Evolutionary conservation across 2,888 invertebrate species (phyloP), one percentile per base, ranked within the genome.

Genomic region (Eupithecia tripunctaria): DNA sequence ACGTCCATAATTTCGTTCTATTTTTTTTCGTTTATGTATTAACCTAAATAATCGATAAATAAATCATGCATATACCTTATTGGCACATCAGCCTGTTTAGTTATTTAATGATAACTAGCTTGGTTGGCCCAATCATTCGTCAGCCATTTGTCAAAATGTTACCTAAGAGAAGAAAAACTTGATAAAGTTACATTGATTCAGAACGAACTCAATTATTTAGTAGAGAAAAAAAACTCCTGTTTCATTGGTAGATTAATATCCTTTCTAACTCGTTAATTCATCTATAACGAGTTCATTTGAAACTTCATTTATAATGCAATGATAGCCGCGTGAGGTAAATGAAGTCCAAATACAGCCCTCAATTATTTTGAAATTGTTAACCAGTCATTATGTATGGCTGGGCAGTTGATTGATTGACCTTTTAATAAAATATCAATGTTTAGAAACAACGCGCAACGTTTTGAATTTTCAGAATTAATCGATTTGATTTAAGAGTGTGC

Each of bases 201-300:
- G 10, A 51, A 25, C 12, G 12, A 56, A 56, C 12, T n/a, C 12
- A 56, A 56, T 56, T 56, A 51, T 25, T 56, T 14, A 14, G 14
- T 56, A 5, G 25, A 25, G 8, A 25, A 1, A 10, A 29, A 21
- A 21, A 51, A 21, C 8, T 51, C 21, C 8, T n/a, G 10, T 51
- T 51, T 51, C 21, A 51, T 10, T 10, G 2, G 21, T 32, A 12
- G 32, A 29, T 36, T 21, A 38, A 64, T 25, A 64, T 64, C 64
- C 38, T 38, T 21, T 25, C 67, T 71, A 77, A 80, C 77, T 77
- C 71, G 77, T 71, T 75, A 72, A 78, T 80, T 73, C 67, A 47
- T 60, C 69, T 71, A 69, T 80, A 80, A 77, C 76, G 75, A 76
- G 41, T 78, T 76, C 25, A 79, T 77, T 65, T 32, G 51, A 60